Conservation (phyloP, 2,797 vertebrate species). For the Masticophis lateralis region DNA sequence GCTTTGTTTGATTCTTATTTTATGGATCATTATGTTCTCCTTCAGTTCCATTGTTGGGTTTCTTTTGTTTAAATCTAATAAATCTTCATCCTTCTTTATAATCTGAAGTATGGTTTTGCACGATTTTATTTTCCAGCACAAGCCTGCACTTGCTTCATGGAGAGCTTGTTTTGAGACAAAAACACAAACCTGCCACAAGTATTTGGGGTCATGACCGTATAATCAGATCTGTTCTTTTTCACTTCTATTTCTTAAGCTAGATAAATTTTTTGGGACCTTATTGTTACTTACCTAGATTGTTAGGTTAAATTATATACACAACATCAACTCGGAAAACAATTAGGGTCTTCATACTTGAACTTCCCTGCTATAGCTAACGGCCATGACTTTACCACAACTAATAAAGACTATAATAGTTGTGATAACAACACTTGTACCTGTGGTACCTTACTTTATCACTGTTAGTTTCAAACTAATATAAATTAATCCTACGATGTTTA, state of each 20-base stretch:
- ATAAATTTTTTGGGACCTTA: background rate
- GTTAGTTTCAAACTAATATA: background rate
- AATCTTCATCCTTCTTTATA: background rate
- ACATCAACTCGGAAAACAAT: background rate
- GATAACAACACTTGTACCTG: background rate
- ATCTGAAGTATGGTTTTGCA: background rate
- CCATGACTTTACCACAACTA: background rate
- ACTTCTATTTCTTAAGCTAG: background rate
- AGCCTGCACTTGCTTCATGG: background rate
- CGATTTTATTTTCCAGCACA: background rate
- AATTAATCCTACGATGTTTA: background rate
- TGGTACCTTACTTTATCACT: background rate
- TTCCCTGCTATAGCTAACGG: background rate
- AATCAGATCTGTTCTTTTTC: background rate
- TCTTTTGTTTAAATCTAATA: background rate
- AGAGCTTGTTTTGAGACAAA: background rate
- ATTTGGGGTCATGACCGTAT: background rate
- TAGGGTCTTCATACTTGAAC: background rate
- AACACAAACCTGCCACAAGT: background rate
- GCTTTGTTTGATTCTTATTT: background rate
- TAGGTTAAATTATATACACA: background rate
- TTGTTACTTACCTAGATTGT: background rate
- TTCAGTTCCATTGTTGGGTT: background rate
- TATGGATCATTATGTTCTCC: background rate
- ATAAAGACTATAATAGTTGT: background rate